Base-by-base conservation (phyloP, 2,113 vertebrate species). In the Theropithecus gelada region DNA sequence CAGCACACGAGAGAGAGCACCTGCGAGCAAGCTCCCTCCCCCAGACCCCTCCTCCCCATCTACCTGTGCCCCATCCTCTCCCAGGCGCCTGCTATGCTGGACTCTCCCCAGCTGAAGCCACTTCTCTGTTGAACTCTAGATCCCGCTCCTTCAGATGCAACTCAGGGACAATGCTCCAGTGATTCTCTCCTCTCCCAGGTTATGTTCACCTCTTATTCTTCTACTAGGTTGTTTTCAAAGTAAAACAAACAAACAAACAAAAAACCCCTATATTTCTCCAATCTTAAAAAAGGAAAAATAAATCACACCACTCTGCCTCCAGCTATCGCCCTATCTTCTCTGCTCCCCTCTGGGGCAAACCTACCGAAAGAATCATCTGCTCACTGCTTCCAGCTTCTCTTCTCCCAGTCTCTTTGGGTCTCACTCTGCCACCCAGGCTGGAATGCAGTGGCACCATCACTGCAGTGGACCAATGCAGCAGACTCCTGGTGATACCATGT, bases 1-100 rank as follows among this genome's bases (percentile, higher is more conserved):
- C 4, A 12, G 27, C 27, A 64, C 27, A 0, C 25, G 0, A 0
- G 59, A 64, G 11, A 61, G 59, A 55, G 17, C 17, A 6, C 52
- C 52, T 55, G 17, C 1, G 38, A 55, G 45, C 3, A 8, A 64
- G 59, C 10, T 25, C 20, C 6, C 90, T 75, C 22, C 43, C 45
- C 18, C 61, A 0, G 45, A 18, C 59, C 7, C 81, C 11, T 27
- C 20, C 64, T 52, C 43, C 32, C 8, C 32, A 35, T 35, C 32
- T 32, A 35, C 1, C 50, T 3, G 23, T 22, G n/a, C 43, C 66
- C 52, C 5, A 6, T 14, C 17, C 57, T 43, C n/a, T 2, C 35
- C 73, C 22, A 4, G 18, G 78, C 1, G 0, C 68, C 11, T 3
- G 23, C 11, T 13, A 8, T 11, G 7, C n/a, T 11, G 3, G 35